Evolutionary conservation across 30 jellyfish, hydroid and myxozoan species (phyloP).

Genomic region (Rhopilema esculentum): DNA sequence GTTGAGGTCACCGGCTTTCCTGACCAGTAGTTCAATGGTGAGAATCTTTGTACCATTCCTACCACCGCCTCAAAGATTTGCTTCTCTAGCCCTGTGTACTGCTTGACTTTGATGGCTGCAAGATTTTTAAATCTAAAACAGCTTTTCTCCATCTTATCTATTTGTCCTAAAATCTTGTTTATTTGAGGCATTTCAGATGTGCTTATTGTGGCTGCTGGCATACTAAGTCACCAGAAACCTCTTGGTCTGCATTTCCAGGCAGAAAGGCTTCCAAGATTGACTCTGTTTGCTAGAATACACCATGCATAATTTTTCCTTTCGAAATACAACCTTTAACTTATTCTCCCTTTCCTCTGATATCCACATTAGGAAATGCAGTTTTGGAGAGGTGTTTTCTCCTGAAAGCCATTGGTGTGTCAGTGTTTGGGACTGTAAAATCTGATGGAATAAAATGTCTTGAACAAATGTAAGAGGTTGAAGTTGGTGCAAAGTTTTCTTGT

Average conservation of each 20-base stretch:
- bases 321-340: neutral
- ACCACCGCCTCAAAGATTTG: too few relatives aligned
- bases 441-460: neutral
- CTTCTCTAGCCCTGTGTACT: too few relatives aligned
- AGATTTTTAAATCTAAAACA: too few relatives aligned
- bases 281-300: neutral
- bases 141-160: too few relatives aligned
- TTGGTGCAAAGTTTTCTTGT: neutral
- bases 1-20: too few relatives aligned
- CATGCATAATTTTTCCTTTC: neutral
- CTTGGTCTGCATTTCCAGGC: neutral
- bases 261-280: neutral
- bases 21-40: too few relatives aligned
- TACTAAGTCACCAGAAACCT: neutral
- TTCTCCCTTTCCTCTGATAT: neutral
- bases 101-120: too few relatives aligned
- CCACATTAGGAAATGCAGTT: neutral
- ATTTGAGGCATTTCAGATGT: too few relatives aligned
- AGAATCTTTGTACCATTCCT: too few relatives aligned
- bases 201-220: neutral
- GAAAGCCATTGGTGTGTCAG: neutral
- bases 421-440: neutral
- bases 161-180: too few relatives aligned
- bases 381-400: neutral
- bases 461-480: neutral